These are phyloP conservation scores for Peucedramus taeniatus DNA, from an alignment of 2,113 vertebrate species.

Conservation along the genomic window DNA sequence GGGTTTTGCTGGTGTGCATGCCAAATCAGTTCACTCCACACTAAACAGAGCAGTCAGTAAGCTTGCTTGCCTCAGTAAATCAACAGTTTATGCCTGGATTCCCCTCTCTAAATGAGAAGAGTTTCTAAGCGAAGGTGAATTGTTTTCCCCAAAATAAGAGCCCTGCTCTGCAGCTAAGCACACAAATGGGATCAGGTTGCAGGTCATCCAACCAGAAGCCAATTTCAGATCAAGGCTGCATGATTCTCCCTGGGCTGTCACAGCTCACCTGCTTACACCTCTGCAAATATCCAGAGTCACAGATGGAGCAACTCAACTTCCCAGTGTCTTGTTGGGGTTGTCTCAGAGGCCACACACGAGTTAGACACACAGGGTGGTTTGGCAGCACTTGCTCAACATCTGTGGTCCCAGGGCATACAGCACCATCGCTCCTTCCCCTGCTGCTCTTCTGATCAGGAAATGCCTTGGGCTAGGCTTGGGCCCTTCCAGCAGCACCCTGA, in stretches of 20 bases:
- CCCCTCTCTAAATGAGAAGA: rapidly evolving
- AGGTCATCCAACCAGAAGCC: neutral
- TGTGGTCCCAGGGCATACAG: neutral
- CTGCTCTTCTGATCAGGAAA: neutral
- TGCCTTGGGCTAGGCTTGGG: neutral
- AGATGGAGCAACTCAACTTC: neutral
- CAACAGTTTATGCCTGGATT: neutral
- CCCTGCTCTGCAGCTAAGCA: neutral
- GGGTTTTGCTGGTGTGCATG: neutral
- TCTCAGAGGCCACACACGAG: rapidly evolving
- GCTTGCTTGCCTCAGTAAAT: neutral
- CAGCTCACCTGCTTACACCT: neutral
- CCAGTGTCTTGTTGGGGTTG: neutral
- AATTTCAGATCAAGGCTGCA: neutral
- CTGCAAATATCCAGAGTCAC: neutral
- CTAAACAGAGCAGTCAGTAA: neutral
- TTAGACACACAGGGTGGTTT: rapidly evolving
- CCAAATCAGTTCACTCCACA: neutral
- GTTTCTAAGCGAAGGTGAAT: neutral
- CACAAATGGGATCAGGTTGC: neutral
- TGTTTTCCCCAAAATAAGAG: neutral
- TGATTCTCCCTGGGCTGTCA: neutral
- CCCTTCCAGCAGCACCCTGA: neutral
- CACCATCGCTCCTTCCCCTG: rapidly evolving
- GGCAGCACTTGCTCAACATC: neutral